These are phyloP conservation scores for Phaethon lepturus DNA, from an alignment of 2,113 vertebrate species.

Conservation along the genomic window DNA sequence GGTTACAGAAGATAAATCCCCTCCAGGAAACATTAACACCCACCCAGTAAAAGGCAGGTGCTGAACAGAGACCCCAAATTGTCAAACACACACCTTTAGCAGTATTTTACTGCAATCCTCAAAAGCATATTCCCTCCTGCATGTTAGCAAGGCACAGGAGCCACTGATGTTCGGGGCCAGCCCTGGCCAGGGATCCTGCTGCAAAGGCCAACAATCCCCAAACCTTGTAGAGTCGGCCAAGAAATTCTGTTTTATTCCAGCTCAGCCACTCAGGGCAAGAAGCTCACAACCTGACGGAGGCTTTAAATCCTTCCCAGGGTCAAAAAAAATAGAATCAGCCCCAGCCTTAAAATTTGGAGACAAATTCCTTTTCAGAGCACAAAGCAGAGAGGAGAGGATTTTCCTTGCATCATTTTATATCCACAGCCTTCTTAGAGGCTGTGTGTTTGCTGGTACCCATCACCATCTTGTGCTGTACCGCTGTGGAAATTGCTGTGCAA, in stretches of 20 bases:
- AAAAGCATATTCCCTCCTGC: not conserved
- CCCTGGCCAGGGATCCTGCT: not conserved
- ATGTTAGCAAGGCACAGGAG: not conserved
- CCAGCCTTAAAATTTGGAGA: not conserved
- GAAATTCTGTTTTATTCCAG: not conserved
- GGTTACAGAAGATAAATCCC: not conserved
- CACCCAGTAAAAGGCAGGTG: not conserved
- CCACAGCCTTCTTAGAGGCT: not conserved
- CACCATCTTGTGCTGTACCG: not conserved
- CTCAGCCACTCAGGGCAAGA: not conserved
- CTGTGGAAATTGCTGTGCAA: not conserved
- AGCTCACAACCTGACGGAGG: not conserved
- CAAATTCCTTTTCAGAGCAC: not conserved
- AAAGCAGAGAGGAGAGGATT: not conserved
- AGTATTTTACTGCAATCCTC: not conserved
- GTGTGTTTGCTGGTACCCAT: not conserved
- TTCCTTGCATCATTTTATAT: not conserved
- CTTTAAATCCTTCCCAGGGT: not conserved
- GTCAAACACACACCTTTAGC: not conserved
- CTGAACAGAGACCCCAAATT: not conserved
- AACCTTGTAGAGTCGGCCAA: not conserved
- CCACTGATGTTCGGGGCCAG: not conserved
- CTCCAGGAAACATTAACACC: not conserved
- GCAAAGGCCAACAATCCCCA: constrained; percentile 4
- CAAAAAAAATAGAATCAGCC: not conserved